Conservation (phyloP, 2,888 invertebrate species). For the Cantharis rufa region DNA sequence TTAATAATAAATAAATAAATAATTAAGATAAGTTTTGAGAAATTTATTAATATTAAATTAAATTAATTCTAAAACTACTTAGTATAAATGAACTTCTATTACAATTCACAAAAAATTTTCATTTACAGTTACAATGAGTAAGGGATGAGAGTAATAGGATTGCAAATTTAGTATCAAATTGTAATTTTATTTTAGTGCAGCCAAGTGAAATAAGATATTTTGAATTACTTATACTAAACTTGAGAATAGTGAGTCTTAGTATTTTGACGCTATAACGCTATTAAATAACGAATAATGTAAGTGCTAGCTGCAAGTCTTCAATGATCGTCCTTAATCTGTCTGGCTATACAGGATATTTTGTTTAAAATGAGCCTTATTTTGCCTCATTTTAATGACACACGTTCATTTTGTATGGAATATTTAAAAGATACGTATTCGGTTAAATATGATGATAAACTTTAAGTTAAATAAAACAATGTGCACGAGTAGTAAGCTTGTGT, state of each 20-base stretch:
- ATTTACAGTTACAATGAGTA: background rate
- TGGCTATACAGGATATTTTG: background rate
- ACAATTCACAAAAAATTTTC: background rate
- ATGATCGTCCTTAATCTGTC: background rate
- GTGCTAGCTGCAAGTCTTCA: background rate
- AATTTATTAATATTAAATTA: too few relatives aligned
- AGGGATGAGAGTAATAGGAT: background rate
- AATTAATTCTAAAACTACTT: too few relatives aligned
- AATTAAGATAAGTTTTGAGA: too few relatives aligned
- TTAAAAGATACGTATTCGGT: background rate
- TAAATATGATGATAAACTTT: too few relatives aligned
- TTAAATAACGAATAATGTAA: background rate
- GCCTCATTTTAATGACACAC: too few relatives aligned
- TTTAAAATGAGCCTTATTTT: background rate
- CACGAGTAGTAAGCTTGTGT: too few relatives aligned
- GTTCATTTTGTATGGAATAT: background rate
- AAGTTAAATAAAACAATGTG: too few relatives aligned
- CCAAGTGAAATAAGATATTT: background rate
- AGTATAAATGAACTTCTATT: too few relatives aligned
- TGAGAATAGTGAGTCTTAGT: background rate
- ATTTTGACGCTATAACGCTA: background rate
- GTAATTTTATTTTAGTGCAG: background rate
- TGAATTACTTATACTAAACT: background rate
- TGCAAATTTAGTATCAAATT: background rate
- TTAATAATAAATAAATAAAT: too few relatives aligned